Conservation (phyloP, 2,888 invertebrate species). For the Beris chalybata region DNA sequence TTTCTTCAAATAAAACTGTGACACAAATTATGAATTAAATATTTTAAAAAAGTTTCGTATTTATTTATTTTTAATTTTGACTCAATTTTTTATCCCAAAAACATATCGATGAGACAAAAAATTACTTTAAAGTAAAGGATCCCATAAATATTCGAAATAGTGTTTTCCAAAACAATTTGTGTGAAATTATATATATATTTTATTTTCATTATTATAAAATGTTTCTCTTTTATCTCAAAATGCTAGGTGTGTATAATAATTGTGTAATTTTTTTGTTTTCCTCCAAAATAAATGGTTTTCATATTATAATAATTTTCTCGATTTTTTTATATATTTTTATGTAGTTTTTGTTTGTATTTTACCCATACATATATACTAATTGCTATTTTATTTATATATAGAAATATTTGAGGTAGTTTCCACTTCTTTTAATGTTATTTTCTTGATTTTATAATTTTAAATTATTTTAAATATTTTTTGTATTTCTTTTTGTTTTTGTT, state of each 20-base stretch:
- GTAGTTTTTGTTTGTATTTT: conserved; percentile 13
- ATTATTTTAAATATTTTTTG: too few relatives aligned
- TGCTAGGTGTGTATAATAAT: background rate
- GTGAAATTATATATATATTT: background rate
- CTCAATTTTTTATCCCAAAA: conserved; percentile 26
- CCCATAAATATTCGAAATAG: conserved; percentile 10
- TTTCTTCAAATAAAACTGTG: background rate
- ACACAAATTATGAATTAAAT: conserved; percentile 15
- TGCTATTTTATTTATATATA: conserved; percentile 34
- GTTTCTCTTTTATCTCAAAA: conserved; percentile 18
- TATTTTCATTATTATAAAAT: conserved; percentile 1
- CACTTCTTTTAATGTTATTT: conserved; percentile 35
- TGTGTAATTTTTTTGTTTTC: conserved; percentile 5
- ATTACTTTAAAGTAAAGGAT: conserved; percentile 6
- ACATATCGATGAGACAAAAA: conserved; percentile 17
- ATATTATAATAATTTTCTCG: background rate
- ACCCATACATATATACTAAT: conserved; percentile 34
- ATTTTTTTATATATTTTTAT: conserved; percentile 2
- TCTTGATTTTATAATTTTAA: conserved; percentile 13
- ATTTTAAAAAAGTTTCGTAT: conserved; percentile 2
- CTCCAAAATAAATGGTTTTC: conserved; percentile 5
- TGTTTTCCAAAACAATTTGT: conserved; percentile 9
- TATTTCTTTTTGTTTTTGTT: too few relatives aligned
- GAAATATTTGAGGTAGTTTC: conserved; percentile 39
- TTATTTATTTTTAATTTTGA: conserved; percentile 4